These are phyloP conservation scores for Pardalotus punctatus DNA, from an alignment of 2,113 vertebrate genomes.

Conservation along the genomic window DNA sequence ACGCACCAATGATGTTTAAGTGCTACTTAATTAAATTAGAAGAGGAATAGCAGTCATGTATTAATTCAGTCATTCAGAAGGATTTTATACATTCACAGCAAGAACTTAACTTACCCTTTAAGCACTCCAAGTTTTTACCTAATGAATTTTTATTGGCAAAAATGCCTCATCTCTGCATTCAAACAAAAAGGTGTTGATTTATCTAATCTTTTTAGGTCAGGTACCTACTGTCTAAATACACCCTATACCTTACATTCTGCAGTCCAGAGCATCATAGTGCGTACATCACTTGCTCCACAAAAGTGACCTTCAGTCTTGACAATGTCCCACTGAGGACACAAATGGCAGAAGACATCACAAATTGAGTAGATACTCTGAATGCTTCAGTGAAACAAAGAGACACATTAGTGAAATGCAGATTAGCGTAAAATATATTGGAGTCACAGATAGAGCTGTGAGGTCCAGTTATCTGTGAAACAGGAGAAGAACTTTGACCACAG, in stretches of 20 bases:
- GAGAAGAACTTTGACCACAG: not conserved
- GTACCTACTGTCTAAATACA: not conserved
- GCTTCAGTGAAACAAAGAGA: not conserved
- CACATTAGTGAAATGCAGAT: not conserved
- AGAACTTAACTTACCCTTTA: not conserved
- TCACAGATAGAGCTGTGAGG: not conserved
- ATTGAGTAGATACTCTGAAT: not conserved
- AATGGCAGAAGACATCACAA: not conserved
- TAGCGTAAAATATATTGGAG: not conserved
- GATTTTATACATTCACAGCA: not conserved
- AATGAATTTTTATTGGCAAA: not conserved
- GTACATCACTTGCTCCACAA: not conserved
- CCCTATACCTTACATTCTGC: not conserved
- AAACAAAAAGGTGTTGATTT: not conserved
- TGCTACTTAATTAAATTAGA: conserved; percentile 10
- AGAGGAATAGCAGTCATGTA: not conserved
- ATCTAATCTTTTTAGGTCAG: not conserved
- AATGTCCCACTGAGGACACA: not conserved
- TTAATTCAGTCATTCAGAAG: not conserved
- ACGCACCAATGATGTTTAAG: not conserved
- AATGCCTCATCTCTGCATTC: not conserved
- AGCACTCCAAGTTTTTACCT: not conserved
- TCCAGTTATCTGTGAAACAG: not conserved
- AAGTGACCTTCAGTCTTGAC: not conserved
- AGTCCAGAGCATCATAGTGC: not conserved